phyloP scores from a whole-genome alignment of 2,888 invertebrate species.

The Prostheceraeus crozeri region DNA sequence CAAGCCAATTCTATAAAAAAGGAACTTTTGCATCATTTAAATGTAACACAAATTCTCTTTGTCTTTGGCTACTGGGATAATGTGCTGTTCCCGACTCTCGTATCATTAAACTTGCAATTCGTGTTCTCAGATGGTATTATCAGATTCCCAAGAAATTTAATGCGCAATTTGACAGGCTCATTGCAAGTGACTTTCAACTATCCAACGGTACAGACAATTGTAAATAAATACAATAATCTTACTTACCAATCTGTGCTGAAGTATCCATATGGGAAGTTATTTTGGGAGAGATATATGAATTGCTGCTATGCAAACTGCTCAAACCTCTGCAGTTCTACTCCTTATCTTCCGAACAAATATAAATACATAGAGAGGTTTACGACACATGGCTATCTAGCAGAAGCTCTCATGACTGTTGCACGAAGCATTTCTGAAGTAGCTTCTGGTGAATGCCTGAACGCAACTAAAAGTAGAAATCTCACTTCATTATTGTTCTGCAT shows the following conservation, averaged over 20 bases:
- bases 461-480: background rate
- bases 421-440: background rate
- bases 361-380: slow-evolving; percentile 4
- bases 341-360: background rate
- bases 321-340: background rate
- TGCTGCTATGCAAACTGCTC: background rate
- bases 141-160: no score
- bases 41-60: no score
- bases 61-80: no score
- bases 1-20: no score
- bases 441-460: background rate
- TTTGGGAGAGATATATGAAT: background rate
- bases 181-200: no score
- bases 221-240: slow-evolving; percentile 16
- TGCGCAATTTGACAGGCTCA: no score
- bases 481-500: background rate
- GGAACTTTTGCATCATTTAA: no score
- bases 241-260: background rate
- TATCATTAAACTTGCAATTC: no score
- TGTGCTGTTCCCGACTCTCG: no score
- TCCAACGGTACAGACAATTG: background rate
- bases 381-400: no score
- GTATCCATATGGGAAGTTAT: background rate
- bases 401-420: background rate
- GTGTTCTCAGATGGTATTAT: no score